Conservation (phyloP, 2,797 vertebrate genomes). For the Peromyscus eremicus region DNA sequence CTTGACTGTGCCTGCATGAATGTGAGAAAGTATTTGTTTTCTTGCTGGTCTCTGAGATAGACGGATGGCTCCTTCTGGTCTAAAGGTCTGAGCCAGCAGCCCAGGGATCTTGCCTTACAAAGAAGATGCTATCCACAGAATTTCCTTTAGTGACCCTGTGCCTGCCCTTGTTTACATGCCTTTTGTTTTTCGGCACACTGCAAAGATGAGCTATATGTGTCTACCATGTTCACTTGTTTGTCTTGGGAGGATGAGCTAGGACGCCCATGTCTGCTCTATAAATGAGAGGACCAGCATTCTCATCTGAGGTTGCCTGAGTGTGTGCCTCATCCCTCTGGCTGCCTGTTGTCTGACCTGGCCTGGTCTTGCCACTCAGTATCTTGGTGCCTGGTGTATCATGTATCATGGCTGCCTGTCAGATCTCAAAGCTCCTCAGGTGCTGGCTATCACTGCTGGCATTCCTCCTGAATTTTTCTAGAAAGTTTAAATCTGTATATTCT, state of each 20-base stretch:
- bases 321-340: not conserved
- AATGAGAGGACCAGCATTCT: not conserved
- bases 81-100: not conserved
- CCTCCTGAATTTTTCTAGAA: not conserved
- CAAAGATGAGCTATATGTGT: not conserved
- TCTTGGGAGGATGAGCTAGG: not conserved
- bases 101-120: not conserved
- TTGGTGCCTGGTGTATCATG: not conserved
- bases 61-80: not conserved
- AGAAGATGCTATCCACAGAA: not conserved
- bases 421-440: not conserved
- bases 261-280: not conserved
- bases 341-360: not conserved
- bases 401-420: not conserved
- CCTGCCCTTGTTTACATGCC: not conserved
- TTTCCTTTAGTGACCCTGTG: not conserved
- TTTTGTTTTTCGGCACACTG: not conserved
- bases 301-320: accelerated
- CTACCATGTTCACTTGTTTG: not conserved
- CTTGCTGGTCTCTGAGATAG: not conserved
- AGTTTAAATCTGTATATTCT: not conserved
- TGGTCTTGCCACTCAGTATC: not conserved
- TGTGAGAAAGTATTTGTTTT: not conserved
- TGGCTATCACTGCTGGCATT: not conserved
- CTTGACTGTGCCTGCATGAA: not conserved